These are phyloP conservation scores for Thalassarche chlororhynchos DNA, from an alignment of 2,113 vertebrate species.

Conservation along the genomic window DNA sequence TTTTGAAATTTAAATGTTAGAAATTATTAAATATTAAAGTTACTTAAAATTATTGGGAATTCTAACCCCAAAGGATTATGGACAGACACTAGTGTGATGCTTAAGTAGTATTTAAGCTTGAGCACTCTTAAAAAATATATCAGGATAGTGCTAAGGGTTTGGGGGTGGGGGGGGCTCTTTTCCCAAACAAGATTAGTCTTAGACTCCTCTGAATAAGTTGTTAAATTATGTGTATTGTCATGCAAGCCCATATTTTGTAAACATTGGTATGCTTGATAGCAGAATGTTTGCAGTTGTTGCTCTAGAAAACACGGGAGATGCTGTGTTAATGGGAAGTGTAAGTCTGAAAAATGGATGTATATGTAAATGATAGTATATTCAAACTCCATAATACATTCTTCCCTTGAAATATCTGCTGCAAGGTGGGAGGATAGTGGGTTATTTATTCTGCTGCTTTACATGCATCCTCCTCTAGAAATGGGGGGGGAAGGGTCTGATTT, in stretches of 20 bases:
- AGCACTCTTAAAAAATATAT: not conserved
- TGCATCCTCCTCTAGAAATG: not conserved
- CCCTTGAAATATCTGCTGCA: not conserved
- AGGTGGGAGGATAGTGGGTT: not conserved
- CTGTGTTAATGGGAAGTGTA: not conserved
- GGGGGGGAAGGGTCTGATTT: not conserved
- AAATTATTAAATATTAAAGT: not conserved
- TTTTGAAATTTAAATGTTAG: not conserved
- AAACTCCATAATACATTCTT: not conserved
- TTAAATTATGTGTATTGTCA: not conserved
- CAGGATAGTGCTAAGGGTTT: not conserved
- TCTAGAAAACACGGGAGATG: fast-evolving
- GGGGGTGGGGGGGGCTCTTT: not conserved
- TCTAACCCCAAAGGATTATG: not conserved
- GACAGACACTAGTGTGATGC: not conserved
- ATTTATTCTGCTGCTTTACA: not conserved
- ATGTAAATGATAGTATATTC: not conserved
- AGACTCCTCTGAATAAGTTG: not conserved
- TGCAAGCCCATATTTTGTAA: fast-evolving
- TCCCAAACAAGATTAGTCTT: not conserved
- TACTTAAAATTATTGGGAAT: not conserved
- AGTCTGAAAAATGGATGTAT: not conserved
- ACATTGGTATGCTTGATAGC: not conserved
- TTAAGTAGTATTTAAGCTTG: not conserved
- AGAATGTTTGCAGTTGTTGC: not conserved